Base-by-base conservation (phyloP, 2,888 invertebrate species). In the Pyrocoelia pectoralis region DNA sequence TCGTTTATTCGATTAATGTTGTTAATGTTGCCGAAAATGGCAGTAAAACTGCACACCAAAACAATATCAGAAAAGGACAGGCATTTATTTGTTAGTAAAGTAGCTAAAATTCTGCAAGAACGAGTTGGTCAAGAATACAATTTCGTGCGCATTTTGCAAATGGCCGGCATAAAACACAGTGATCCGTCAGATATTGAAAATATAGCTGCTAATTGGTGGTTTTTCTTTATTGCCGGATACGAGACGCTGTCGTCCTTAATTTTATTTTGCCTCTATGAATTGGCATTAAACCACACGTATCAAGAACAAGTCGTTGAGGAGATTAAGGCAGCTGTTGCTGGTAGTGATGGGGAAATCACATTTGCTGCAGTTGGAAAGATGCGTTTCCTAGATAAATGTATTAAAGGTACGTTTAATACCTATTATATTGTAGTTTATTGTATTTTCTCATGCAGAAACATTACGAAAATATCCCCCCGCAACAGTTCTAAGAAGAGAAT, bases 341-440 rank as follows among this genome's bases (percentile, higher is more conserved):
- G 70, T 8, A 77, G 76, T 53, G 72, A 80, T 4, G 79, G 80
- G 0, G 68, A 80, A 61, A 68, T 85, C 9, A 81, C 78, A 6
- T 84, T 83, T 66, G 84, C 85, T 9, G 77, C 81, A 1, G 67
- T 84, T 56, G 73, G 74, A 66, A 82, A 84, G 24, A 80, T 86
- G 81, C 74, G 74, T 0, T 85, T 84, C 70, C 68, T 85, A 56
- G 82, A 83, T 53, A 79, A 81, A 70, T 81, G 84, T 5, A 72
- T 84, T 12, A 51, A 71, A n/a, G 70, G 72, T 73, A 84, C 1
- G 13, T 63, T 48, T 73, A 48, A 54, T 46, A 18, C 14, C n/a
- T 13, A 13, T n/a, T n/a, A n/a, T n/a, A 50, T 2, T 33, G n/a
- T 10, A 43, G 24, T 6, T 24, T 24, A 24, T 24, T 15, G n/a